These are phyloP conservation scores for Erinaceus europaeus DNA, from an alignment of 2,113 vertebrate species.

Conservation along the genomic window DNA sequence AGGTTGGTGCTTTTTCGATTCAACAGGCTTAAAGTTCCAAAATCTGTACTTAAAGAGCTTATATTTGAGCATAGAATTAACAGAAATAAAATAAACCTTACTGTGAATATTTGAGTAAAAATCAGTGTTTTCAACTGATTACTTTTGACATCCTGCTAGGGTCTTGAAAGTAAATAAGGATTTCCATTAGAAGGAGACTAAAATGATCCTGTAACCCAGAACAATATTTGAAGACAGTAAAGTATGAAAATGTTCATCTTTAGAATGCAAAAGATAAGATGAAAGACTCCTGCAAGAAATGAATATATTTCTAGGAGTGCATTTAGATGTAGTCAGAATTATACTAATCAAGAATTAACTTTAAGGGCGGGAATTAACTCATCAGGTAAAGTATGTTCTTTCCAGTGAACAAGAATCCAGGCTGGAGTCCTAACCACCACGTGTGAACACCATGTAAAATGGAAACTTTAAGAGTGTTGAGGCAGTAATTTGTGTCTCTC, in stretches of 20 bases:
- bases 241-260: neutral
- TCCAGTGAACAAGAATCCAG: no score
- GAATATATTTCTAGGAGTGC: neutral
- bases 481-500: no score
- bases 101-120: conserved; percentile 23
- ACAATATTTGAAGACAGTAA: neutral
- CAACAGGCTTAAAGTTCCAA: conserved; percentile 33
- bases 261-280: neutral
- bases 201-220: neutral
- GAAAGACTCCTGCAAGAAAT: neutral
- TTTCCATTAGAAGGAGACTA: neutral
- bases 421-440: no score
- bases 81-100: conserved; percentile 40
- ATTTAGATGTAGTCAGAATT: neutral
- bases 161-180: conserved; percentile 29
- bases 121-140: conserved; percentile 33
- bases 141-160: conserved; percentile 30
- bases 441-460: no score
- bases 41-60: conserved; percentile 28
- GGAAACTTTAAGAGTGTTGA: no score
- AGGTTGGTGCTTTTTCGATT: conserved; percentile 35
- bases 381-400: no score
- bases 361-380: no score
- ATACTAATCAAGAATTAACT: neutral
- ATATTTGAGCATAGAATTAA: conserved; percentile 50